Evolutionary conservation across 2,888 invertebrate species (phyloP).

Genomic region (Yponomeuta evonymella): DNA sequence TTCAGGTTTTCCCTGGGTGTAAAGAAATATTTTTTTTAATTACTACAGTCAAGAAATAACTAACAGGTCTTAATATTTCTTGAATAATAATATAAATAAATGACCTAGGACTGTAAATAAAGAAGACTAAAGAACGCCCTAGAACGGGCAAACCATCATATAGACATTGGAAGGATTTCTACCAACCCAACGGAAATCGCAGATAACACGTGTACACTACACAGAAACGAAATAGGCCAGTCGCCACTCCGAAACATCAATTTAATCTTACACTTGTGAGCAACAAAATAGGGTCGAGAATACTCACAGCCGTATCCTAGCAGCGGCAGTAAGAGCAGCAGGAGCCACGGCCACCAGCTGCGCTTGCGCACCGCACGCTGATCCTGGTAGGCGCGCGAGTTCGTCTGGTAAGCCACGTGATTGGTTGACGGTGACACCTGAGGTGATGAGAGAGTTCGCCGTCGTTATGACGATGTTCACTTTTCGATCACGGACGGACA

Average conservation of each 20-base stretch:
- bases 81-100: no score
- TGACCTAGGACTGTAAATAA: no score
- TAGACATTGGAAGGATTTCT: neutral
- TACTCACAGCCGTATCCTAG: slow-evolving; percentile 66
- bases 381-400: slow-evolving; percentile 32
- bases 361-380: slow-evolving; percentile 29
- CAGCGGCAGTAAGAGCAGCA: slow-evolving; percentile 49
- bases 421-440: slow-evolving; percentile 45
- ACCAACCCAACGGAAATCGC: neutral
- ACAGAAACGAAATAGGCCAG: neutral
- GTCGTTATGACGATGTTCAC: no score
- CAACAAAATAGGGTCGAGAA: slow-evolving; percentile 14
- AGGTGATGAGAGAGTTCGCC: neutral
- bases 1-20: no score
- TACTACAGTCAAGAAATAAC: no score
- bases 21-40: no score
- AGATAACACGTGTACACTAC: no score
- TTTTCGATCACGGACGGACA: no score
- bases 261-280: neutral
- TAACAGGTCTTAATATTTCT: no score
- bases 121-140: no score
- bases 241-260: slow-evolving; percentile 4
- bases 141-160: no score
- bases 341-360: slow-evolving; percentile 60
- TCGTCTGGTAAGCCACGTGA: slow-evolving; percentile 35